Percentiles rank a stretch among this genome's conserved stretches.
These are phyloP conservation scores for Parnassius mnemosyne DNA, from an alignment of 2,888 invertebrate genomes.

Conservation along the genomic window DNA sequence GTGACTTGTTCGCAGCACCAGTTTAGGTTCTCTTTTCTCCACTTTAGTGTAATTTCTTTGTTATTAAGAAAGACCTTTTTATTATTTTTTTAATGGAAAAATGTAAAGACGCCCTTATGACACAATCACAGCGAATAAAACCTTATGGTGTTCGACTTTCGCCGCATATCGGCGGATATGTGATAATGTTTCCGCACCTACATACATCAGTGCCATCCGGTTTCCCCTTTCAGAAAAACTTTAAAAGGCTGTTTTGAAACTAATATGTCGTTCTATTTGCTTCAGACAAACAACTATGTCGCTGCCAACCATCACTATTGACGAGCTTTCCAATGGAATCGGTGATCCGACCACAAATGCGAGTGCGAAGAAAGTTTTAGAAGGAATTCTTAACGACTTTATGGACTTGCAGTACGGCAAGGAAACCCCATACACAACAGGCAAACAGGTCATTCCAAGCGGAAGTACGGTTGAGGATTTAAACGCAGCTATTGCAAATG, in stretches of 20 bases:
- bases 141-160: too few relatives aligned
- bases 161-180: too few relatives aligned
- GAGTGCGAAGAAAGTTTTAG: slow-evolving; percentile 55
- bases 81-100: too few relatives aligned
- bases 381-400: slow-evolving; percentile 64
- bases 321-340: slow-evolving; percentile 54
- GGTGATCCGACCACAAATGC: slow-evolving; percentile 48
- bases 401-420: slow-evolving; percentile 68
- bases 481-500: slow-evolving; percentile 47
- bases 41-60: too few relatives aligned
- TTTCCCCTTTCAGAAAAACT: not conserved
- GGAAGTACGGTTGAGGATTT: slow-evolving; percentile 54
- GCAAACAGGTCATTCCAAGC: slow-evolving; percentile 58
- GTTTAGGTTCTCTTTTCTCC: too few relatives aligned
- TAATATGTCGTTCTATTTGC: not conserved
- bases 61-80: too few relatives aligned
- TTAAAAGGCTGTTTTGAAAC: not conserved
- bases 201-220: too few relatives aligned
- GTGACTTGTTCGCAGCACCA: too few relatives aligned
- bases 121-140: too few relatives aligned
- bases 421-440: slow-evolving; percentile 67
- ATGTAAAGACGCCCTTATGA: too few relatives aligned
- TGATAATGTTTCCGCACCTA: too few relatives aligned
- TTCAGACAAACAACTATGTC: slow-evolving; percentile 44
- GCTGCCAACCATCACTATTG: slow-evolving; percentile 56